A percentile compares a stretch with the other conserved stretches of the same genome.
phyloP scores from a whole-genome alignment of 2,797 vertebrate genomes.

The Emys orbicularis region DNA sequence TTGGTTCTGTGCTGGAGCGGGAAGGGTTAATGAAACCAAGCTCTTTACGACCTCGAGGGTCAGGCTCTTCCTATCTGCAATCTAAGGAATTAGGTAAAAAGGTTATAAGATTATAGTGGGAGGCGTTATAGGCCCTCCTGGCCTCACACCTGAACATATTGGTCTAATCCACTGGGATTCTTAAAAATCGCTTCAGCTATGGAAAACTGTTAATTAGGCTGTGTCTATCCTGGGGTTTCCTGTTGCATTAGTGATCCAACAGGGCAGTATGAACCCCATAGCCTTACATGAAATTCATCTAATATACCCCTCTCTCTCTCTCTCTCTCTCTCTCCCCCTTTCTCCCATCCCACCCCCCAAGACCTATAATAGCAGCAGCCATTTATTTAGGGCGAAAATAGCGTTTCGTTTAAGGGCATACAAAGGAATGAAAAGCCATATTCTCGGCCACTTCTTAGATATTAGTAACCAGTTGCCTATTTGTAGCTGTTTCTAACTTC shows the following conservation, averaged over 20 bases:
- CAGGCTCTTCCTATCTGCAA: slow-evolving; percentile 83
- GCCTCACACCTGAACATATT: slow-evolving; percentile 79
- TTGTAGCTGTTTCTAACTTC: slow-evolving; percentile 77
- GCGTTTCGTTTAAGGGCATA: not conserved
- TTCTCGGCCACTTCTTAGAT: not conserved
- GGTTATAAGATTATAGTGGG: slow-evolving; percentile 83
- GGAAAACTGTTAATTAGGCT: slow-evolving; percentile 75
- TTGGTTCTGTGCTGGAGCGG: slow-evolving; percentile 82
- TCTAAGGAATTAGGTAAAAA: slow-evolving; percentile 84
- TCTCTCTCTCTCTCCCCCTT: not conserved
- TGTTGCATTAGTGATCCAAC: slow-evolving; percentile 68
- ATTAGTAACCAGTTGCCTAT: slow-evolving; percentile 59
- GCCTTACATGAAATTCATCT: slow-evolving; percentile 42
- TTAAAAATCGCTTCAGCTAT: slow-evolving; percentile 71
- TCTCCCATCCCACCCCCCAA: not conserved
- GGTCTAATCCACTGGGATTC: slow-evolving; percentile 73
- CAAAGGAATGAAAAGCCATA: slow-evolving; percentile 34
- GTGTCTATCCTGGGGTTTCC: slow-evolving; percentile 71
- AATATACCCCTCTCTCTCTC: not conserved
- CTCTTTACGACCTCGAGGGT: slow-evolving; percentile 86
- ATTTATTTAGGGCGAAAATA: not conserved
- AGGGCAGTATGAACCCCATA: slow-evolving; percentile 40
- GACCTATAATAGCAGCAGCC: not conserved
- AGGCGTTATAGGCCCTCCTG: slow-evolving; percentile 60
- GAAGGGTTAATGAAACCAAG: slow-evolving; percentile 91